A percentile compares a stretch with the other conserved stretches of the same genome.
Conservation (phyloP, 1,140 invertebrate species). For the Himalopsyche phryganea region DNA sequence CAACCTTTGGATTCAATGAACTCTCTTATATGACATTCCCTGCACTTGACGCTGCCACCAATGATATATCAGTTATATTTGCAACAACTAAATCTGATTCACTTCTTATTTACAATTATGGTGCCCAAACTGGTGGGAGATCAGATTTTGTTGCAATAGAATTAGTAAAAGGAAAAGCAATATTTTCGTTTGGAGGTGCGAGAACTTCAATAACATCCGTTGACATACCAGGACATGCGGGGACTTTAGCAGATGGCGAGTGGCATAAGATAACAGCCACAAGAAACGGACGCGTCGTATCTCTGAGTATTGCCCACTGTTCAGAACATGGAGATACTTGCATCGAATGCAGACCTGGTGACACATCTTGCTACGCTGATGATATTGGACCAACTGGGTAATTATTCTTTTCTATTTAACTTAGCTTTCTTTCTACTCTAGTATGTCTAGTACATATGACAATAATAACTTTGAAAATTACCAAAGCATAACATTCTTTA, state of each 20-base stretch:
- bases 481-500: too few species aligned
- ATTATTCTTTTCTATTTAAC: background rate
- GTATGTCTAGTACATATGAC: too few species aligned
- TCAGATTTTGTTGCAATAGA: slow-evolving; percentile 92
- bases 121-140: slow-evolving; percentile 76
- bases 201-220: slow-evolving; percentile 80
- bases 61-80: slow-evolving; percentile 88
- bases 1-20: slow-evolving; percentile 84
- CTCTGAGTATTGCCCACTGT: slow-evolving; percentile 75
- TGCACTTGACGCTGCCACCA: slow-evolving; percentile 78
- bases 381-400: slow-evolving; percentile 75
- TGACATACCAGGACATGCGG: slow-evolving; percentile 58
- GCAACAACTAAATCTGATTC: slow-evolving; percentile 85
- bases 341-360: slow-evolving; percentile 77
- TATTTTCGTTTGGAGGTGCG: slow-evolving; percentile 87
- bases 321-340: slow-evolving; percentile 82
- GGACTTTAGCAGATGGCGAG: slow-evolving; percentile 74
- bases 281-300: slow-evolving; percentile 80
- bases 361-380: slow-evolving; percentile 76
- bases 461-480: too few species aligned
- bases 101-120: slow-evolving; percentile 87
- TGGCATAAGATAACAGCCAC: slow-evolving; percentile 92
- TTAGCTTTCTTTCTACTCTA: too few species aligned
- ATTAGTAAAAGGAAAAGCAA: slow-evolving; percentile 73
- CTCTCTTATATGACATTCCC: slow-evolving; percentile 87